Conservation (phyloP, 2,888 invertebrate genomes). For the Pandemis heparana region DNA sequence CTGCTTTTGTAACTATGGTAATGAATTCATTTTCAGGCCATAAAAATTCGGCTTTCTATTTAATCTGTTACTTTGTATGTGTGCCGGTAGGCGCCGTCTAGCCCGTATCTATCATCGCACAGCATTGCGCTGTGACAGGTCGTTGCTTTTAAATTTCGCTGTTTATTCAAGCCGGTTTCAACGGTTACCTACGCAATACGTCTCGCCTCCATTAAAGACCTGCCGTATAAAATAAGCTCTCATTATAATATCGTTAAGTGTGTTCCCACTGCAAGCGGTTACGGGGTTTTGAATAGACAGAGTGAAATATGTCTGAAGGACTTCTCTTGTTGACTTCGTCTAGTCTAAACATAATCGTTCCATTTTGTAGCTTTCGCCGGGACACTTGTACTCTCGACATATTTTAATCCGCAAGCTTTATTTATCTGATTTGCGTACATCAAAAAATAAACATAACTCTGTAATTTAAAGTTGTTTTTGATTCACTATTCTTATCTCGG, state of each 20-base stretch:
- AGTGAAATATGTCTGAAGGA: constrained; percentile 23
- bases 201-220: constrained; percentile 21
- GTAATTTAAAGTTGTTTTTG: constrained; percentile 1
- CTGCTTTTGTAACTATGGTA: no score
- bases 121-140: constrained; percentile 15
- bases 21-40: neutral
- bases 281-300: constrained; percentile 1
- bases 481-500: constrained; percentile 8
- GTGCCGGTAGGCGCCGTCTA: constrained; percentile 12
- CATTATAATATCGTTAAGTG: constrained; percentile 51
- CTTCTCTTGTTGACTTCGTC: constrained; percentile 21
- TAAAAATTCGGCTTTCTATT: constrained; percentile 4
- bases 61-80: constrained; percentile 4
- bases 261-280: constrained; percentile 33
- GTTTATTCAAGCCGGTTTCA: constrained; percentile 11
- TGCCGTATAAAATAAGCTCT: constrained; percentile 48
- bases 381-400: neutral
- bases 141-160: constrained; percentile 8
- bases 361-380: constrained; percentile 3
- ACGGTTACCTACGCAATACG: constrained; percentile 7
- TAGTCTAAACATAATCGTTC: constrained; percentile 18
- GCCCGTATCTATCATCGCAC: neutral
- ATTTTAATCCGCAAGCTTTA: constrained; percentile 9
- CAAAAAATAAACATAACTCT: neutral
- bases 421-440: constrained; percentile 10